Evolutionary conservation across 2,113 vertebrate genomes (phyloP).

Genomic region (Ahaetulla prasina): DNA sequence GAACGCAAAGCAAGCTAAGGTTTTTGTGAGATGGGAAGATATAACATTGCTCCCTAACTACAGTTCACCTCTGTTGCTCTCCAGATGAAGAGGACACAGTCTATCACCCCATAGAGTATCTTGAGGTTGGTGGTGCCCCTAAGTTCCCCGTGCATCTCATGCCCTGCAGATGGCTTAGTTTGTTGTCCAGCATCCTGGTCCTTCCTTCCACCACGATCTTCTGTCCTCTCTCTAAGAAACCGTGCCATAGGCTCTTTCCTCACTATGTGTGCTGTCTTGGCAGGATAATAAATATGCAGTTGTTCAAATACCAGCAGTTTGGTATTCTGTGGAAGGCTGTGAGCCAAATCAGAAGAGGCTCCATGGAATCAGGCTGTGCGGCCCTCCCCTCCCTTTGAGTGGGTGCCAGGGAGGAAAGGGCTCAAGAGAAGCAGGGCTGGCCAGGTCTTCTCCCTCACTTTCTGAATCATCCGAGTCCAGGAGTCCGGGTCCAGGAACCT

Average conservation of each 20-base stretch:
- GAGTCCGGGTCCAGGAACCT: no score
- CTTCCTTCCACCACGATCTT: background rate
- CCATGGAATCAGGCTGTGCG: no score
- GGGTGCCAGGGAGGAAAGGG: no score
- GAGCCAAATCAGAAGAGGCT: constrained; percentile 28
- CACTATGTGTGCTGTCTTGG: background rate
- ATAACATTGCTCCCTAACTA: background rate
- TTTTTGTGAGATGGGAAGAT: background rate
- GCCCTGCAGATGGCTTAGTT: constrained; percentile 22
- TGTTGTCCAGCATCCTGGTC: constrained; percentile 22
- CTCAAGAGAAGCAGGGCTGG: no score
- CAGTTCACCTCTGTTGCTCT: background rate
- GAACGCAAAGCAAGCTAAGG: background rate
- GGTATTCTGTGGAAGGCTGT: constrained; percentile 10
- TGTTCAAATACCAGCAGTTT: constrained; percentile 10
- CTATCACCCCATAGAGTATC: background rate
- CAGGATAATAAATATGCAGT: constrained; percentile 19
- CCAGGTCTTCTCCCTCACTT: no score
- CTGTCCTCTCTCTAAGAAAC: background rate
- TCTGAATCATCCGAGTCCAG: no score
- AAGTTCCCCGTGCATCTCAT: constrained; percentile 12
- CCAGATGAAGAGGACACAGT: constrained; percentile 15
- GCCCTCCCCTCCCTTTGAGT: no score
- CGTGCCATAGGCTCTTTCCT: background rate
- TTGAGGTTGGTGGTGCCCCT: constrained; percentile 12